Evolutionary conservation across 2,113 vertebrate genomes (phyloP).

Genomic region (Hippocampus mohnikei): DNA sequence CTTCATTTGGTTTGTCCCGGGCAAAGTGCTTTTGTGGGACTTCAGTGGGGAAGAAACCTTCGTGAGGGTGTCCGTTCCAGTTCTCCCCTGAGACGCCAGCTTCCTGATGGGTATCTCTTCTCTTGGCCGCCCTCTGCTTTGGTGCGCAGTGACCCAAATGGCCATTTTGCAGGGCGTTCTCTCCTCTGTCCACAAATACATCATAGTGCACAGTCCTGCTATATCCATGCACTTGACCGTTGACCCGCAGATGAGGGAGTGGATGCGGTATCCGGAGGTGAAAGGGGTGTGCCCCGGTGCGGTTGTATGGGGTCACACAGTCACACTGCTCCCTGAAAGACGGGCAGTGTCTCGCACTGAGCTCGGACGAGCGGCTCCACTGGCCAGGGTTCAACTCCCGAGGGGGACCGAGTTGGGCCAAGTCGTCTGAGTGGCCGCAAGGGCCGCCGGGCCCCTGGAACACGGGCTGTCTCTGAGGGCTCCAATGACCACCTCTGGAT

Average conservation of each 20-base stretch:
- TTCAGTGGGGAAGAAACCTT: conserved; percentile 68
- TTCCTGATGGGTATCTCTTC: conserved; percentile 46
- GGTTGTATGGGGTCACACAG: conserved; percentile 44
- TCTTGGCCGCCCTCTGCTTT: conserved; percentile 36
- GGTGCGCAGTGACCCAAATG: conserved; percentile 49
- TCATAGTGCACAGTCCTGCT: conserved; percentile 45
- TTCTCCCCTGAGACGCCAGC: conserved; percentile 44
- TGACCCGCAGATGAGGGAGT: conserved; percentile 64
- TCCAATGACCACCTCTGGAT: conserved; percentile 37
- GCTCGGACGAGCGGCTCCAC: conserved; percentile 51
- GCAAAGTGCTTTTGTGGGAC: conserved; percentile 63
- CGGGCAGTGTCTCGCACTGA: conserved; percentile 51
- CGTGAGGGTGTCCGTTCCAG: conserved; percentile 47
- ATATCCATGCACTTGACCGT: conserved; percentile 56
- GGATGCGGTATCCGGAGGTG: conserved; percentile 47
- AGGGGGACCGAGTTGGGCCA: conserved; percentile 41
- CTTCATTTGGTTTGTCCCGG: conserved; percentile 36
- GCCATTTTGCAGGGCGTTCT: conserved; percentile 38
- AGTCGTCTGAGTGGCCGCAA: conserved; percentile 39
- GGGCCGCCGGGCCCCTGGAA: conserved; percentile 49
- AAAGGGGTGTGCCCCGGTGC: conserved; percentile 42
- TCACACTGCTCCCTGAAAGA: conserved; percentile 64
- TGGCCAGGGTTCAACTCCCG: conserved; percentile 56
- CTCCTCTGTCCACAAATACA: conserved; percentile 35
- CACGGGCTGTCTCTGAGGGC: conserved; percentile 68